phyloP scores from a whole-genome alignment of 1,140 invertebrate species.

The Apocrypta bakeri region DNA sequence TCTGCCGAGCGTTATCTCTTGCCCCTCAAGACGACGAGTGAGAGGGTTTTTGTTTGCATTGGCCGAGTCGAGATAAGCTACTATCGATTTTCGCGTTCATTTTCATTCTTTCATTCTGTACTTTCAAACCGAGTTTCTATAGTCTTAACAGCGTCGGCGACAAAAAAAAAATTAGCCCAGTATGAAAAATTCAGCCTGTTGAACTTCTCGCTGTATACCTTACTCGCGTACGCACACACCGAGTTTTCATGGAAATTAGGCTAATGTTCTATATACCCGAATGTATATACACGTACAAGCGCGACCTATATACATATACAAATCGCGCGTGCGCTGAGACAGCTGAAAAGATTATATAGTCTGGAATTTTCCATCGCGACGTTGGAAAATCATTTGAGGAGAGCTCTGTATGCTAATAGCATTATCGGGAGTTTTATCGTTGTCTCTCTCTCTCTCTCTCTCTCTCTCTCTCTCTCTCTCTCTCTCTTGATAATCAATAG shows the following conservation, averaged over 20 bases:
- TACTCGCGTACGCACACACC: too few relatives aligned
- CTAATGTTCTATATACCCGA: neutral
- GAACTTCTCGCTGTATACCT: neutral
- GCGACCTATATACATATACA: too few relatives aligned
- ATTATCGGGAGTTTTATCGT: too few relatives aligned
- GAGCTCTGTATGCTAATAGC: too few relatives aligned
- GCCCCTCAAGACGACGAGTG: neutral
- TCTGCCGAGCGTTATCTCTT: neutral
- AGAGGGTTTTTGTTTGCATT: conserved; percentile 1
- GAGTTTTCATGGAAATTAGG: conserved; percentile 14
- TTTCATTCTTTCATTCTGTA: neutral
- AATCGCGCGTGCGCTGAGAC: too few relatives aligned
- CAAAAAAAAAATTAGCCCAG: too few relatives aligned
- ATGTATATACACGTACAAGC: too few relatives aligned
- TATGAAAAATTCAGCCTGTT: conserved; percentile 22
- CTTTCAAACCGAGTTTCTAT: neutral
- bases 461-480: too few relatives aligned
- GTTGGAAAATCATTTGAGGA: too few relatives aligned
- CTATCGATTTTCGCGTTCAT: neutral
- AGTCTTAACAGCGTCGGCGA: too few relatives aligned
- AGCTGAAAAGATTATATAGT: neutral
- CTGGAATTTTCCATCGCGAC: neutral
- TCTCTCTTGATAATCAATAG: neutral
- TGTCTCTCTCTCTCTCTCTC: too few relatives aligned
- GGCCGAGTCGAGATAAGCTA: neutral